Evolutionary conservation across 2,113 vertebrate species (phyloP).

Genomic region (Sceloporus tristichus): DNA sequence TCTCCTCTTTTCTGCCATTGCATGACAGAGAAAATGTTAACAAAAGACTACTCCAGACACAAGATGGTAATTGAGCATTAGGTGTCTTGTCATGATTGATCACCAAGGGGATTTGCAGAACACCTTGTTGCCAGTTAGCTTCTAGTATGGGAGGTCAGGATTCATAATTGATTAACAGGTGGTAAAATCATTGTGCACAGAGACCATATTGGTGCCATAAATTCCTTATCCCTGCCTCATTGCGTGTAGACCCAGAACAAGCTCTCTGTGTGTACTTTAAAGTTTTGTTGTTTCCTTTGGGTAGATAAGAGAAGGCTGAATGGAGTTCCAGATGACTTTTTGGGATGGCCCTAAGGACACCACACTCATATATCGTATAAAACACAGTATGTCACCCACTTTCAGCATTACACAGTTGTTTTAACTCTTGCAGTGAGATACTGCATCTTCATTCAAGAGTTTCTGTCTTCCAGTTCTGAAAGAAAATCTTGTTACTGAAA

Average conservation of each 20-base stretch:
- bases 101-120: slow-evolving; percentile 44
- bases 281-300: slow-evolving; percentile 59
- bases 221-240: slow-evolving; percentile 62
- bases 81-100: slow-evolving; percentile 54
- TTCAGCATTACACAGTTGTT: slow-evolving; percentile 39
- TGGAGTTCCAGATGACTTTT: slow-evolving; percentile 60
- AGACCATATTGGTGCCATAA: slow-evolving; percentile 59
- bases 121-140: slow-evolving; percentile 47
- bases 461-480: neutral
- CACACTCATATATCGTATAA: slow-evolving; percentile 54
- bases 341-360: slow-evolving; percentile 23
- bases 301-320: slow-evolving; percentile 39
- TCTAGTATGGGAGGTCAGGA: slow-evolving; percentile 61
- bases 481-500: neutral
- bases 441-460: slow-evolving; percentile 20
- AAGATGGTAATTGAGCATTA: slow-evolving; percentile 19
- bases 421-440: slow-evolving; percentile 3
- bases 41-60: neutral
- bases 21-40: neutral
- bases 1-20: neutral
- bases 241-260: slow-evolving; percentile 56
- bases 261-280: slow-evolving; percentile 30
- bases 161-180: slow-evolving; percentile 72
- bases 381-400: slow-evolving; percentile 46
- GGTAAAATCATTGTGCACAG: slow-evolving; percentile 51